Conservation (phyloP, 2,113 vertebrate species). For the Charadrius vociferus region DNA sequence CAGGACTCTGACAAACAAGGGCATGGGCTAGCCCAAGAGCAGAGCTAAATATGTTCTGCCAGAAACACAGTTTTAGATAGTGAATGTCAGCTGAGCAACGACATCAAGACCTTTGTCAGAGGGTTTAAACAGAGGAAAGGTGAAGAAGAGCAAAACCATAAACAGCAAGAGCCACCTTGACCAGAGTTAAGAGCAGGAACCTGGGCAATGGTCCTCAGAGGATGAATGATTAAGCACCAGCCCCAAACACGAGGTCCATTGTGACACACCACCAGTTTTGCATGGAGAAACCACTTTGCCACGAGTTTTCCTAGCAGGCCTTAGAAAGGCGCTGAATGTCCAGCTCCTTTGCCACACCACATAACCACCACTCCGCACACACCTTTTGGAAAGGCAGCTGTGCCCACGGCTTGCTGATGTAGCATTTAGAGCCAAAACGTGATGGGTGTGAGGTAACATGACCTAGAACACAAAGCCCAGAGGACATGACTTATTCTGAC, state of each 20-base stretch:
- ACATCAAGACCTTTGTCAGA: background rate
- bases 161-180: background rate
- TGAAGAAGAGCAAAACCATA: background rate
- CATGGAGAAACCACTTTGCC: background rate
- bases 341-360: background rate
- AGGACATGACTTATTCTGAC: background rate
- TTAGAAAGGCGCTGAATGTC: background rate
- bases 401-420: background rate
- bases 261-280: background rate
- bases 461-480: background rate
- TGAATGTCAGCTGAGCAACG: background rate
- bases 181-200: background rate
- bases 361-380: accelerated
- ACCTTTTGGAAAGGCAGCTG: background rate
- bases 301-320: background rate
- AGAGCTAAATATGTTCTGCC: background rate
- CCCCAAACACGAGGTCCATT: background rate
- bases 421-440: background rate
- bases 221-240: background rate
- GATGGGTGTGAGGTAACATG: accelerated
- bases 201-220: background rate
- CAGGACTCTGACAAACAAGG: background rate
- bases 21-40: background rate
- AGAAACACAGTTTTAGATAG: background rate
- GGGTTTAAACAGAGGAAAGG: background rate